Conservation (phyloP, 1,140 invertebrate genomes). For the Phortica variegata region DNA sequence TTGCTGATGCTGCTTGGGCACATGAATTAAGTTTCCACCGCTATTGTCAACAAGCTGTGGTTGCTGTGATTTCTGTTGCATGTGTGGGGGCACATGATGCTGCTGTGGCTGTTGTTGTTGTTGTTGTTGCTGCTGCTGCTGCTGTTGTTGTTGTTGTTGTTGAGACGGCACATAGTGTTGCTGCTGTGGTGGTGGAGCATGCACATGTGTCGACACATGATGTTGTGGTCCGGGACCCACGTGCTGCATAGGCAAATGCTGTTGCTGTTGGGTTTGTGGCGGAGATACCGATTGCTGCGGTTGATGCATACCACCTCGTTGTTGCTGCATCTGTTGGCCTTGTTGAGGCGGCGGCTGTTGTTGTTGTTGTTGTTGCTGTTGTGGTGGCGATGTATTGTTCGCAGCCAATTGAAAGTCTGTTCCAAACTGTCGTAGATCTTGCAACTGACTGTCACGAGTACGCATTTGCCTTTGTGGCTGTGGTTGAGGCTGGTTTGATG, state of each 20-base stretch:
- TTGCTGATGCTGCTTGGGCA: slow-evolving; percentile 50
- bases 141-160: slow-evolving; percentile 42
- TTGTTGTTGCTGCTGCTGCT: slow-evolving; percentile 56
- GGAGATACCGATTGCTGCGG: slow-evolving; percentile 19
- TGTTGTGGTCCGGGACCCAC: slow-evolving; percentile 35
- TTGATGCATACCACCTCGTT: slow-evolving; percentile 45
- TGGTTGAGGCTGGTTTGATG: slow-evolving; percentile 30
- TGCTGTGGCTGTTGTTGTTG: slow-evolving; percentile 38
- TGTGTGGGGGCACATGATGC: slow-evolving; percentile 37
- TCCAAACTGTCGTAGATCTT: slow-evolving; percentile 47
- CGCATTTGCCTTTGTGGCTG: slow-evolving; percentile 45
- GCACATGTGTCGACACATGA: slow-evolving; percentile 25
- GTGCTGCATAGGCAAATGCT: slow-evolving; percentile 40
- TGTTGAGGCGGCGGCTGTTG: slow-evolving; percentile 25
- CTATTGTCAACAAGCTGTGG: slow-evolving; percentile 16
- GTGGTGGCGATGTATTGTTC: slow-evolving; percentile 35
- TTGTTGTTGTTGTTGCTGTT: slow-evolving; percentile 27
- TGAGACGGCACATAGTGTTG: slow-evolving; percentile 38
- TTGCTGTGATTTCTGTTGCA: slow-evolving; percentile 35
- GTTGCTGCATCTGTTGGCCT: slow-evolving; percentile 14
- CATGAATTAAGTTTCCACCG: slow-evolving; percentile 25
- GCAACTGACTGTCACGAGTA: slow-evolving; percentile 42
- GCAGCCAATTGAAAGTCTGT: slow-evolving; percentile 46
- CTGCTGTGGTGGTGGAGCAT: slow-evolving; percentile 31
- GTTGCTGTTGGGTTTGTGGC: slow-evolving; percentile 38